phyloP scores from a whole-genome alignment of 1,140 invertebrate genomes.

The Aethina tumida region DNA sequence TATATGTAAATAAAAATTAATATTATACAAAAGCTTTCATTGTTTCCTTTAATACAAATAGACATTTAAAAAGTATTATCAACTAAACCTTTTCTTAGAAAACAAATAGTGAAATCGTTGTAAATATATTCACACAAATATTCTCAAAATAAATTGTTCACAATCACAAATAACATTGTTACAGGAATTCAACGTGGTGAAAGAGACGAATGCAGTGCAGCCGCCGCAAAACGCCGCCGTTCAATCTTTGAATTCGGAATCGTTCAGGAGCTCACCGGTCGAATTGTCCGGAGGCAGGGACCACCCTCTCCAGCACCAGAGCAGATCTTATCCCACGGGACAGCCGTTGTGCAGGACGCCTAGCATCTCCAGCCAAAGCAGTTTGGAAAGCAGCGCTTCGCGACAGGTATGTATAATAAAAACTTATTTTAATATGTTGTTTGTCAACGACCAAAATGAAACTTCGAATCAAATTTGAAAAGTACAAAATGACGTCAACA shows the following conservation, averaged over 20 bases:
- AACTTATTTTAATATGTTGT: no score
- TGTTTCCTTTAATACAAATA: no score
- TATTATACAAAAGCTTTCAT: no score
- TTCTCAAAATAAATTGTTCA: constrained; percentile 1
- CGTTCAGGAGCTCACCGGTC: constrained; percentile 39
- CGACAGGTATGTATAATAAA: constrained; percentile 47
- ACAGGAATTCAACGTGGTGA: constrained; percentile 55
- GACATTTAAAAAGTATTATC: no score
- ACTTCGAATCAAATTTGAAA: no score
- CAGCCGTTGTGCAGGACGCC: constrained; percentile 52
- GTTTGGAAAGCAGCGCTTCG: constrained; percentile 60
- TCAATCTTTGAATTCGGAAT: constrained; percentile 34
- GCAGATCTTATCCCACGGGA: constrained; percentile 39
- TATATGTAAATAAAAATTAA: no score
- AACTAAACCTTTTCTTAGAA: no score
- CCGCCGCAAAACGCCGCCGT: constrained; percentile 33
- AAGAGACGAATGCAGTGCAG: constrained; percentile 51
- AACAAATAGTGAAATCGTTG: no score
- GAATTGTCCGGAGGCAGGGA: constrained; percentile 24
- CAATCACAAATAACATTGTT: constrained; percentile 17
- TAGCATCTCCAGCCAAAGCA: constrained; percentile 71
- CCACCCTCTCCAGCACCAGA: constrained; percentile 40
- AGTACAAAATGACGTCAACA: no score
- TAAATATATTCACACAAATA: not conserved
- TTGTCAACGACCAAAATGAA: no score